These are phyloP conservation scores for Umimayanthus chanpuru DNA, from an alignment of 92 coral and sea anemone species.

Conservation along the genomic window DNA sequence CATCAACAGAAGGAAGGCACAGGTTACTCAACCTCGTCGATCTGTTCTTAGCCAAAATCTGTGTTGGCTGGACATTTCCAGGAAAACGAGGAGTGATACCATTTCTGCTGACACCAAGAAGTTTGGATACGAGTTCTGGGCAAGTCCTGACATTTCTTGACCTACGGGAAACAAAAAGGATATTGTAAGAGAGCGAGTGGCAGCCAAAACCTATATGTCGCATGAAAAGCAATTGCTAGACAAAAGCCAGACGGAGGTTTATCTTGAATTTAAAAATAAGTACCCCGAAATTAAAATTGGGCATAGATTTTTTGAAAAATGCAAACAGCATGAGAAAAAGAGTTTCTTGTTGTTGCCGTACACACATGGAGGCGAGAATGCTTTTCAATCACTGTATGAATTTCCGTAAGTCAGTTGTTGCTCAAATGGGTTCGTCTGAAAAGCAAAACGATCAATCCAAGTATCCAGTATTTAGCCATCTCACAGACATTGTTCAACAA, in stretches of 20 bases:
- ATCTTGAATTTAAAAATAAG: conserved; percentile 20
- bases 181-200: conserved; percentile 35
- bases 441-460: too few species aligned
- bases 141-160: conserved; percentile 22
- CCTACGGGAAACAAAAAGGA: conserved; percentile 44
- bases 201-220: too few species aligned
- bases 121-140: conserved; percentile 25
- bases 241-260: conserved; percentile 51
- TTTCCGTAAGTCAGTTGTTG: conserved; percentile 38
- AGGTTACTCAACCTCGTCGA: conserved; percentile 27
- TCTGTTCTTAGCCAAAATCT: background rate
- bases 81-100: conserved; percentile 26
- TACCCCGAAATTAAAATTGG: conserved; percentile 52
- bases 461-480: conserved; percentile 15
- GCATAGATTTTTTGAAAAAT: too few species aligned
- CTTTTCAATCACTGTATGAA: conserved; percentile 48
- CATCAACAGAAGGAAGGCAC: conserved; percentile 45
- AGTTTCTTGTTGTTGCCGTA: conserved; percentile 3
- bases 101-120: conserved; percentile 25
- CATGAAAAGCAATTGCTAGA: too few species aligned
- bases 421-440: background rate
- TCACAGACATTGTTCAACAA: conserved; percentile 7
- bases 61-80: conserved; percentile 17
- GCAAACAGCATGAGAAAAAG: conserved; percentile 43
- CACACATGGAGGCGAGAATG: conserved; percentile 58